These are phyloP conservation scores for Chondrilla cf. caribensis DNA, from an alignment of 37 sponge, comb jelly and placozoan genomes.

Conservation along the genomic window DNA sequence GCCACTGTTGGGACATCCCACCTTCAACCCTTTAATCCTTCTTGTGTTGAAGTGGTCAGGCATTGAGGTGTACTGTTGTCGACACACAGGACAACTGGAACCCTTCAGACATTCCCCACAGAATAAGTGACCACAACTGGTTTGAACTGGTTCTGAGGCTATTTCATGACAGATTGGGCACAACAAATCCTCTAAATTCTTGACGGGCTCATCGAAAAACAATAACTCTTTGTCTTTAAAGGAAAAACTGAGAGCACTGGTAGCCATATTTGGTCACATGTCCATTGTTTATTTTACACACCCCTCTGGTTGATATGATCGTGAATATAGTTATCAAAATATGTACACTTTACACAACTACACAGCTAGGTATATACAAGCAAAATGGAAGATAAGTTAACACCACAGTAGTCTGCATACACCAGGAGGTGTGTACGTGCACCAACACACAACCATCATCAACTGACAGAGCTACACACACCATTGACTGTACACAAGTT, in stretches of 20 bases:
- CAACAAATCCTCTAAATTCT: not conserved
- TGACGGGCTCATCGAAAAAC: not conserved
- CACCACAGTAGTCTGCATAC: no score
- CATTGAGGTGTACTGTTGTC: not conserved
- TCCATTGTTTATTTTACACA: no score
- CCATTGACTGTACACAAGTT: no score
- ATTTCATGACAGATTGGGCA: conserved; percentile 8
- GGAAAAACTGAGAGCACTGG: not conserved
- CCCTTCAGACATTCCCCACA: not conserved
- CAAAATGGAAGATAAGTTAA: no score
- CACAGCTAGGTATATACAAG: no score
- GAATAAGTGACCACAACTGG: conserved; percentile 30
- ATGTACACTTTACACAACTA: no score
- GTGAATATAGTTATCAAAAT: no score
- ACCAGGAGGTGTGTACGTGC: no score
- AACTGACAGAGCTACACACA: no score
- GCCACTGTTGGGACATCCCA: not conserved
- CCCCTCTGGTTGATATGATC: no score
- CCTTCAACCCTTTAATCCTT: not conserved
- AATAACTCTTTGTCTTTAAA: not conserved
- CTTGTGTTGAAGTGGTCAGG: conserved; percentile 2
- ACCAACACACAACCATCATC: no score
- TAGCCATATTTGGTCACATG: not conserved
- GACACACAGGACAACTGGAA: not conserved
- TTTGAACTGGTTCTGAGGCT: not conserved